Percentiles rank a stretch among this genome's conserved stretches.
phyloP scores from a whole-genome alignment of 2,113 vertebrate species.

The pig (Sus scrofa) region T2T-Sscrofa CM000819.6:63389001-63389500 shows the following conservation, averaged over 20 bases:
- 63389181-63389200: neutral
- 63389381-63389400: neutral
- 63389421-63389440: slow-evolving; percentile 14
- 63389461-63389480: slow-evolving; percentile 25
- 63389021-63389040: neutral
- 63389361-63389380: neutral
- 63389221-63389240: slow-evolving; percentile 54
- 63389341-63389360: neutral
- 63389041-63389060: neutral
- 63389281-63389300: neutral
- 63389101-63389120: neutral
- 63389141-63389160: neutral
- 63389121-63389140: neutral
- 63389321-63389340: neutral
- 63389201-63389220: neutral
- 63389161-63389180: neutral
- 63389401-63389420: neutral
- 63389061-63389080: neutral
- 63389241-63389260: neutral
- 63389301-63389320: neutral
- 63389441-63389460: slow-evolving; percentile 6
- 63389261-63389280: slow-evolving; percentile 36
- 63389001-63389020: neutral
- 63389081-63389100: neutral
- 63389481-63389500: neutral